Percentiles rank a stretch among this genome's conserved stretches.
Evolutionary conservation across 2,888 invertebrate genomes (phyloP).

Genomic region (Argynnis bischoffii): DNA sequence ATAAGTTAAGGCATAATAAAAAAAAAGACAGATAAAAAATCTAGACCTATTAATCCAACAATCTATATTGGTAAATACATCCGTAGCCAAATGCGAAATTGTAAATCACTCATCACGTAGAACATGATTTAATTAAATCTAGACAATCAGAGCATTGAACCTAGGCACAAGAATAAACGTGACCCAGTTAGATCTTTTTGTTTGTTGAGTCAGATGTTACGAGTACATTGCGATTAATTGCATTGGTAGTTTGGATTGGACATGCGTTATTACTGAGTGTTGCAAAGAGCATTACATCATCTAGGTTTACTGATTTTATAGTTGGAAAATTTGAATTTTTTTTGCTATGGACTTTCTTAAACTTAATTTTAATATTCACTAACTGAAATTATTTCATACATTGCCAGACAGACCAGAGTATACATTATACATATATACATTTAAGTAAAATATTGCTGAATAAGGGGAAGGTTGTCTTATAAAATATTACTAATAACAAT

Average conservation of each 20-base stretch:
- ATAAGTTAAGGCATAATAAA: background rate
- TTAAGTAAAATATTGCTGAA: too few species aligned
- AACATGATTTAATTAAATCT: conserved; percentile 29
- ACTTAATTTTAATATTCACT: too few species aligned
- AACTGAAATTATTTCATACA: too few species aligned
- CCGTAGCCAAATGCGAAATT: conserved; percentile 8
- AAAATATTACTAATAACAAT: too few species aligned
- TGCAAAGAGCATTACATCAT: too few species aligned
- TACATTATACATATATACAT: too few species aligned
- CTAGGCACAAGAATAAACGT: conserved; percentile 37
- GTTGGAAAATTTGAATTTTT: too few species aligned
- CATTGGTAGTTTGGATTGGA: conserved; percentile 2
- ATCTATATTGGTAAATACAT: conserved; percentile 5
- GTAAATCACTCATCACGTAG: conserved; percentile 21
- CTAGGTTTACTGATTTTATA: too few species aligned
- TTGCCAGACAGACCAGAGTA: too few species aligned
- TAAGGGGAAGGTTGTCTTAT: too few species aligned
- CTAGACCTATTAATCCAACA: background rate
- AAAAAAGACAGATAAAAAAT: background rate
- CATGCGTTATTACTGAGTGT: background rate
- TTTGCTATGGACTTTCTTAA: too few species aligned
- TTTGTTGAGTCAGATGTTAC: conserved; percentile 4
- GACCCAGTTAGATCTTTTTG: conserved; percentile 30
- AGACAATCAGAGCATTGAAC: conserved; percentile 38
- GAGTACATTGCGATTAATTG: background rate